Percentiles rank a stretch among this genome's conserved stretches.
Conservation (phyloP, 2,888 invertebrate genomes). For the Syritta pipiens region DNA sequence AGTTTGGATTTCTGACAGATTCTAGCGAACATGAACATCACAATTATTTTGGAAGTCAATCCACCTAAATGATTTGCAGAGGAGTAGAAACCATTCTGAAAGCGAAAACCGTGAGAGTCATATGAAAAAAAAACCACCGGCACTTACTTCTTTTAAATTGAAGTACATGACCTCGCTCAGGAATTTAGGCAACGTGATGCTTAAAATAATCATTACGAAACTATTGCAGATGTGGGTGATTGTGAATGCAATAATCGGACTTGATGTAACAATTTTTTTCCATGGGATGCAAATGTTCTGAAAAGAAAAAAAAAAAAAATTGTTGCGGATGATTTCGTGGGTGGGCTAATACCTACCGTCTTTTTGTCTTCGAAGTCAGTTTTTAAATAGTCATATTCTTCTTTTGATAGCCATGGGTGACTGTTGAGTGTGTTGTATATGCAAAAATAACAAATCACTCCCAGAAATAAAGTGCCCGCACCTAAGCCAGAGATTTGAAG, state of each 20-base stretch:
- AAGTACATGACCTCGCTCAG: conserved; percentile 79
- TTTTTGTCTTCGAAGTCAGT: conserved; percentile 57
- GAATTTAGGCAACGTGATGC: conserved; percentile 78
- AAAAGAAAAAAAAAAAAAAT: conserved; percentile 22
- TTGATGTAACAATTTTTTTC: conserved; percentile 79
- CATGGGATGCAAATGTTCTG: conserved; percentile 79
- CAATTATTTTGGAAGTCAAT: conserved; percentile 72
- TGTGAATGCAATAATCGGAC: conserved; percentile 79
- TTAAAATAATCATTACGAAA: conserved; percentile 77
- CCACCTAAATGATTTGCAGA: conserved; percentile 74
- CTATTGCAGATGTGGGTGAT: conserved; percentile 80
- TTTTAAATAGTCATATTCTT: conserved; percentile 77
- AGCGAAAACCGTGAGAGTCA: too few species aligned
- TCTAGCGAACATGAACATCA: conserved; percentile 71
- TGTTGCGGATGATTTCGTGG: too few species aligned
- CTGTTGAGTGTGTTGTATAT: conserved; percentile 81
- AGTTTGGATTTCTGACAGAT: conserved; percentile 70
- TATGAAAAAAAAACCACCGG: neutral
- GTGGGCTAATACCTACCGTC: too few species aligned
- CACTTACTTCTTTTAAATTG: conserved; percentile 77
- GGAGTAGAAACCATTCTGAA: conserved; percentile 73
- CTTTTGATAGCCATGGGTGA: conserved; percentile 81
- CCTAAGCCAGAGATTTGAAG: conserved; percentile 57
- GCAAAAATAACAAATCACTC: conserved; percentile 73
- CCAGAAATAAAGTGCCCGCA: conserved; percentile 72